Evolutionary conservation across 2,113 vertebrate species (phyloP), one percentile per base, ranked within the genome.

Genomic region (Egretta garzetta): DNA sequence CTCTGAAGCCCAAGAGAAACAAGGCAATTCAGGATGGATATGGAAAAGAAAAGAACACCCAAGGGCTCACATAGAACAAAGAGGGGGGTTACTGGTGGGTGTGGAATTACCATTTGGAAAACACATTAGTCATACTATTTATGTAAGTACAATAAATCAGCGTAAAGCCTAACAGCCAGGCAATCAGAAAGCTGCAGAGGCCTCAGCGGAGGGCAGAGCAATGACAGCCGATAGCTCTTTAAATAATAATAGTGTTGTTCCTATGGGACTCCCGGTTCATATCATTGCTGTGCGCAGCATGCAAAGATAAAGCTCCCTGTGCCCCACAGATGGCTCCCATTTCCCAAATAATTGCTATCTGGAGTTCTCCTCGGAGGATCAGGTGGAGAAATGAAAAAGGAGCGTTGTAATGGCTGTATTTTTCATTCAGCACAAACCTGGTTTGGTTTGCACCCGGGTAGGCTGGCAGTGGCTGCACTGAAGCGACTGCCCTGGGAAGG

Each of bases 191-290:
- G 33, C 62, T 79, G 55, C 43, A 74, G 72, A 81, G 63, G 80
- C 77, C 71, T 96, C 88, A 16, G 37, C 1, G 6, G 91, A 96
- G 86, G 88, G 83, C 83, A 96, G 66, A 94, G 71, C 74, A 97
- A 96, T 91, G 88, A 92, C 88, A 94, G 76, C 52, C 24, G 50
- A 89, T 72, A 86, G 77, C 71, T 95, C 75, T 93, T 94, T 83
- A 96, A 97, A 96, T 94, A 91, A 96, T 91, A 91, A 86, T 80
- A 85, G 72, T 77, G 55, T 35, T 86, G 92, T 86, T 96, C 87
- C 93, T 56, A 74, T 56, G 84, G 83, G 89, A 93, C 23, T 89
- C 50, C 19, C 5, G 1, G 77, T 80, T 93, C 55, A 45, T 50
- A 81, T 88, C 49, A 70, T 45, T 84, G 41, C 37, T 79, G 77